Evolutionary conservation across 1,140 invertebrate species (phyloP), one percentile per base, ranked within the genome.

Genomic region (Drosophila sucinea): DNA sequence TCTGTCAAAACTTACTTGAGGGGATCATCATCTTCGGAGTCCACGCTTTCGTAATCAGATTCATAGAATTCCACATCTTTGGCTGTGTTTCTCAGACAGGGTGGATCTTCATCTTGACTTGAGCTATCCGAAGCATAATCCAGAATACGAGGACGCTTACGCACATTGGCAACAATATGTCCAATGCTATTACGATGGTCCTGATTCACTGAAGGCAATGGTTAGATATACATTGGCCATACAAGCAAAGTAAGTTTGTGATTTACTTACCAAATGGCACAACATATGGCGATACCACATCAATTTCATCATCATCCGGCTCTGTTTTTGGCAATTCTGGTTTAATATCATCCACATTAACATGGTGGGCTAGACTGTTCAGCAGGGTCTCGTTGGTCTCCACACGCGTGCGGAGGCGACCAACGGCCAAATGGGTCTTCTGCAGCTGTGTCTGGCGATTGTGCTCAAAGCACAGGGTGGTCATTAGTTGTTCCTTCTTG

Each of bases 21-120:
- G 6, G 94, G 93, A 93, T 97, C 96, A 81, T 97, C 96, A 75
- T 95, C 94, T 66, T 96, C 94, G 66, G 95, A 96, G 79, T 97
- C 96, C 11, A 96, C 93, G 92, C 95, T 96, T 91, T 97, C 96
- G 82, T 95, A 94, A 78, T 95, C 95, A 5, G 95, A 95, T 80
- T 95, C 96, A 77, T 96, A 96, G 23, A 94, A 93, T 78, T 95
- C 95, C 57, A 93, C 92, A 76, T 94, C 94, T 75, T 93, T 92
- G 90, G 95, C 94, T 0, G 95, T 94, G 70, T 95, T 95, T 27
- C 93, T 94, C 4, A 95, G 93, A 8, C 94, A 93, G 1, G 94
- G 93, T 3, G 94, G 92, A 91, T 94, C 94, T 81, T 96, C 96
- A 91, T 95, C 95, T 58, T 96, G 95, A 11, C 95, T 95, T 30